Percentiles rank a stretch among this genome's conserved stretches.
phyloP scores from a whole-genome alignment of 2,113 vertebrate genomes.

The Myiagra hebetior region DNA sequence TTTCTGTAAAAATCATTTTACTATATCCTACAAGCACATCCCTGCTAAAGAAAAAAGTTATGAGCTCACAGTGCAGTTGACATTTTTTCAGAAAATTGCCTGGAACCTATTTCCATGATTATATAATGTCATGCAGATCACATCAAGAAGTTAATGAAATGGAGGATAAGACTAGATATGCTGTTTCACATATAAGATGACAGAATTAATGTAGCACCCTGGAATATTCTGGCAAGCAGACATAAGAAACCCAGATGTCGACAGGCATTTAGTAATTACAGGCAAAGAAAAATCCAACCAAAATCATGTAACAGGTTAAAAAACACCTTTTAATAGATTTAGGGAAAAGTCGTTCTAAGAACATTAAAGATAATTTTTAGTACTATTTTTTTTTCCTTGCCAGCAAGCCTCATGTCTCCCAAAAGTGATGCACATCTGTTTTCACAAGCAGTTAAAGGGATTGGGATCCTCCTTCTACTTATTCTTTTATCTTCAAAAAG shows the following conservation, averaged over 20 bases:
- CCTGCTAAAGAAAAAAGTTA: not conserved
- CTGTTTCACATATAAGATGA: not conserved
- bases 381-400: not conserved
- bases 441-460: not conserved
- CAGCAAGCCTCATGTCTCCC: not conserved
- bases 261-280: not conserved
- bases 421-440: not conserved
- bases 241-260: not conserved
- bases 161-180: not conserved
- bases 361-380: not conserved
- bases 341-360: not conserved
- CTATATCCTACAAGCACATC: not conserved
- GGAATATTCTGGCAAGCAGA: not conserved
- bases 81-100: not conserved
- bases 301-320: not conserved
- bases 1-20: not conserved
- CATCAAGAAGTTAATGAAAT: conserved; percentile 18
- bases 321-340: not conserved
- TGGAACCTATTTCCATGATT: not conserved
- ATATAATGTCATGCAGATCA: not conserved
- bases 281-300: not conserved
- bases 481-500: not conserved
- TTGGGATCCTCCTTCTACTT: not conserved
- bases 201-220: not conserved
- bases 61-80: not conserved